Percentiles rank a stretch among this genome's conserved stretches.
Conservation (phyloP, 2,113 vertebrate genomes). For the Nesogale talazaci region DNA sequence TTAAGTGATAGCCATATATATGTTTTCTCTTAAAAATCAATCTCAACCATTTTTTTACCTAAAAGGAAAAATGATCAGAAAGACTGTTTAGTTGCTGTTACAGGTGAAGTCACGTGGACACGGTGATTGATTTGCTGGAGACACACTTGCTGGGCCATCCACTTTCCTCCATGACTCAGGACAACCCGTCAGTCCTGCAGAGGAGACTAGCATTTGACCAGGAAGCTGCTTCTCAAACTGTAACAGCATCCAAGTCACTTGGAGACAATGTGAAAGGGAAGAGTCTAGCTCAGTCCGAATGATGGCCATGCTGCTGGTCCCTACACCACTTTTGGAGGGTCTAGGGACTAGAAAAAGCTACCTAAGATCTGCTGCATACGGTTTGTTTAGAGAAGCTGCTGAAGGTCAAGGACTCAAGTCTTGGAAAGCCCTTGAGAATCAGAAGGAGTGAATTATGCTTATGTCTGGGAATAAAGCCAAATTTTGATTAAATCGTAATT, state of each 20-base stretch:
- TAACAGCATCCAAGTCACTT: constrained; percentile 17
- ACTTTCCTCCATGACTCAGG: constrained; percentile 41
- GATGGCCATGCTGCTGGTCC: not conserved
- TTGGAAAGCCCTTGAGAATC: constrained; percentile 30
- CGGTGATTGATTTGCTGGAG: not conserved
- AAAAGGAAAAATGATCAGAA: constrained; percentile 27
- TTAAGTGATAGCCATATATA: not conserved
- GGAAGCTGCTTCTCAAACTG: not conserved
- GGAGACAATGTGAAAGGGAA: constrained; percentile 52
- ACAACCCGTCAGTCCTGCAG: not conserved
- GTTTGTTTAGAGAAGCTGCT: not conserved
- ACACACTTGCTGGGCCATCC: not conserved
- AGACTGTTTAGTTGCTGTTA: not conserved
- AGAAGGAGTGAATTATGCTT: constrained; percentile 12
- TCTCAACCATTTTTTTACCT: constrained; percentile 46
- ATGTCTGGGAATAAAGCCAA: constrained; percentile 39
- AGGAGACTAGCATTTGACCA: constrained; percentile 36
- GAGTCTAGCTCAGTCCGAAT: constrained; percentile 40
- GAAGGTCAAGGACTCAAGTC: not conserved
- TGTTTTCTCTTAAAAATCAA: constrained; percentile 19
- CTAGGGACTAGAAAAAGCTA: not conserved
- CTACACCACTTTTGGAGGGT: not conserved
- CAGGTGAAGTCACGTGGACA: not conserved
- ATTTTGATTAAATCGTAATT: constrained; percentile 51
- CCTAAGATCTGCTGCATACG: not conserved